These are phyloP conservation scores for Gobio occitaniae DNA, from an alignment of 2,797 vertebrate species.

Conservation along the genomic window DNA sequence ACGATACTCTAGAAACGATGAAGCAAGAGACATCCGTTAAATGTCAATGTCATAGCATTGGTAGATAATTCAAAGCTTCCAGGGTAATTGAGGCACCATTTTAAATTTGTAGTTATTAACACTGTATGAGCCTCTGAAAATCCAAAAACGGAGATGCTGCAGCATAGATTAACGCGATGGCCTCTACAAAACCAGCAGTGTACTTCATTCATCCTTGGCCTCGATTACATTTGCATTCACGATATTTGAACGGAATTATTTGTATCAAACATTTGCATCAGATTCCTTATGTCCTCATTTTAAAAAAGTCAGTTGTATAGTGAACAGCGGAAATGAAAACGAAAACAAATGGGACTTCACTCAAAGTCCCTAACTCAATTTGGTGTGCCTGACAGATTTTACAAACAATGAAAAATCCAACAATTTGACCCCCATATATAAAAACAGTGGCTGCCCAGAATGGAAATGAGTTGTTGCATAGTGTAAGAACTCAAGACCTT, in stretches of 20 bases:
- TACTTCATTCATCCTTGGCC: background rate
- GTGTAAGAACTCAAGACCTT: constrained; percentile 45
- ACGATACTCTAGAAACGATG: constrained; percentile 4
- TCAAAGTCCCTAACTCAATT: background rate
- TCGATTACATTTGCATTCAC: background rate
- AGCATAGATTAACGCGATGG: background rate
- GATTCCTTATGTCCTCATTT: background rate
- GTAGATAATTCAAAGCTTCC: constrained; percentile 10
- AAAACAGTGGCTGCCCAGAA: constrained; percentile 29
- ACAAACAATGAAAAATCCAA: background rate
- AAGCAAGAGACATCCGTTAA: background rate
- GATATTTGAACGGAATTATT: background rate
- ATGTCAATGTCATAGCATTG: background rate
- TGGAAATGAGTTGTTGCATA: constrained; percentile 56
- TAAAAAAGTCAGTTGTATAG: background rate
- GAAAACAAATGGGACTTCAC: background rate
- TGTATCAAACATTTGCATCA: constrained; percentile 8
- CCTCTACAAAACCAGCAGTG: constrained; percentile 16
- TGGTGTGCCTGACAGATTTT: background rate
- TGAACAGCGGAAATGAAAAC: background rate
- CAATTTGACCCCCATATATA: constrained; percentile 1
- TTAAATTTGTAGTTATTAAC: constrained; percentile 18
- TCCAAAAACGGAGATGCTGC: constrained; percentile 23
- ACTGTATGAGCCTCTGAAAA: constrained; percentile 6
- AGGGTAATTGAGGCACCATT: constrained; percentile 6